Base-by-base conservation (phyloP, 1,140 invertebrate genomes). In the Achatina immaculata region DNA sequence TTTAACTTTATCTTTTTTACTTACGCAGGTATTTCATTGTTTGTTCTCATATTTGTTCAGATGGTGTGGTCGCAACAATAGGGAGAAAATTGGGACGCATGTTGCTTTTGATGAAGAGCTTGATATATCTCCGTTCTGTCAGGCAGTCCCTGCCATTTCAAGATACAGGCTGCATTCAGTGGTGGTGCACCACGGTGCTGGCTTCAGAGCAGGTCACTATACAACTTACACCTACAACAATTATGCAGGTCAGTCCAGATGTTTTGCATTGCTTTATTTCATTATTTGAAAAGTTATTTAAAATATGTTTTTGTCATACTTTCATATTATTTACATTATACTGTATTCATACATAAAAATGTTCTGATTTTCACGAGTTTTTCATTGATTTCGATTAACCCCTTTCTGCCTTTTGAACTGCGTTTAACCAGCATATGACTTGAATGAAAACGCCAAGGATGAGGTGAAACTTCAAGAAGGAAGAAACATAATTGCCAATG, bases 191-290 rank as follows among this genome's bases (percentile, higher is more conserved):
- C 88, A 89, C 83, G 88, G 88, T 19, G 71, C 82, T 51, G 88
- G 88, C 0, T 89, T 89, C 82, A 85, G 88, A 14, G 88, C 86
- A 3, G 88, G 88, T 31, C 88, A 89, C 78, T 89, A 89, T 78
- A 89, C 88, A 51, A 82, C 86, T 31, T 89, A 84, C 71, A 83
- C 82, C 36, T 88, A 86, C 85, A 89, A 86, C 75, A 83, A 81
- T 40, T 82, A 85, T 72, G 85, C 87, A 42, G 84, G 88, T 89
- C 82, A 71, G 65, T 71, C 48, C 6, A 36, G 21, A 65, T 14
- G 11, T 75, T 58, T 31, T 19, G 6, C 14, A 34, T 43, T 45
- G 24, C 24, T 14, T 51, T 11, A 14, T 14, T 51, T 51, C 24
- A 51, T 51, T 51, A 14, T 11, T 51, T n/a, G n/a, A n/a, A n/a